Evolutionary conservation across 2,113 vertebrate species (phyloP), one percentile per base, ranked within the genome.

Genomic region (Arizona elegans): DNA sequence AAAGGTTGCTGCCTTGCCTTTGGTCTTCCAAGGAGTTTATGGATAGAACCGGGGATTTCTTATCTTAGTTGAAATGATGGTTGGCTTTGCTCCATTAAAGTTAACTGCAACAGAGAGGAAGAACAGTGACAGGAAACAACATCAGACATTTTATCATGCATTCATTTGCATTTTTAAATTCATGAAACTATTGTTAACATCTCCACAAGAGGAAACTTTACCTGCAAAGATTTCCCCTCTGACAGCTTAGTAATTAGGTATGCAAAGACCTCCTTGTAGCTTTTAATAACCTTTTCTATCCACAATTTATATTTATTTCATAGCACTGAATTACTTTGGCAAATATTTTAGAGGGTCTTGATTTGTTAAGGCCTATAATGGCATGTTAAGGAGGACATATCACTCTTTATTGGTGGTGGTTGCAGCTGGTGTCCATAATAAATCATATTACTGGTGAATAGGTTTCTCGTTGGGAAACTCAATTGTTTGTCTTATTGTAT

Each of bases 261-360:
- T 92, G 87, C 87, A 92, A 92, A 59, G 6, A n/a, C 54, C 65
- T 85, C 53, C 62, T 58, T 92, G 53, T 54, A 89, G 43, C 29
- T 52, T 92, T 92, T 92, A 89, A 92, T 43, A 89, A 85, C 15
- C 65, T 92, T 54, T 81, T 89, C 38, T 92, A 58, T 54, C 53
- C 54, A 85, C 12, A 38, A 92, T 92, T 89, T 92, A 89, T 92
- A 92, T 56, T 56, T 65, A 56, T 70, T 65, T 81, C 53, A 56
- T 53, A 92, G 81, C 54, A 52, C 38, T 92, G 65, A 89, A 92
- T 85, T 70, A 89, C 65, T 65, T 62, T 89, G 54, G 81, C 87
- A 85, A 89, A 92, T 92, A 89, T 92, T 92, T 92, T 70, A 92
- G 54, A 89, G 65, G 88, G 38, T 47, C 65, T 92, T 92, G 92